A percentile compares a stretch with the other conserved stretches of the same genome.
Conservation (phyloP, 2,797 vertebrate genomes). For the Cuculus canorus region DNA sequence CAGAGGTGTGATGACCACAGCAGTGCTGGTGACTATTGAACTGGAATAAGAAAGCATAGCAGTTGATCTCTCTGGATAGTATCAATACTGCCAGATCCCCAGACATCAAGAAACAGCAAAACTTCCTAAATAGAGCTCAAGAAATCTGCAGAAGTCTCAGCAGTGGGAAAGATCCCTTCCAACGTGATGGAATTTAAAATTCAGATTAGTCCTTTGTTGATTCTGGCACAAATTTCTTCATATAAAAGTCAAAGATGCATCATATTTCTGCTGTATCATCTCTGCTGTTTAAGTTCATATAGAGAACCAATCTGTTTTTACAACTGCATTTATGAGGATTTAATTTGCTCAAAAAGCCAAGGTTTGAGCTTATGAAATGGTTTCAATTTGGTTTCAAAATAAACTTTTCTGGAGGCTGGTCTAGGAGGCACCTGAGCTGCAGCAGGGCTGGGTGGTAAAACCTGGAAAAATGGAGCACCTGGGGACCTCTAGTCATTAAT, state of each 20-base stretch:
- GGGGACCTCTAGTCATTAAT: neutral
- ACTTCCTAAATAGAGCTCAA: neutral
- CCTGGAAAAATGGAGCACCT: neutral
- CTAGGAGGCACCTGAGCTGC: neutral
- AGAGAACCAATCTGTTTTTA: neutral
- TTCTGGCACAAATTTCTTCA: neutral
- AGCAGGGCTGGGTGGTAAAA: neutral
- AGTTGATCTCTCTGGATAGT: neutral
- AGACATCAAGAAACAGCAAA: neutral
- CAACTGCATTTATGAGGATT: neutral
- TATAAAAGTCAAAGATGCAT: neutral
- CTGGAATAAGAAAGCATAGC: neutral
- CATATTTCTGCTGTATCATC: neutral
- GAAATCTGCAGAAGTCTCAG: fast-evolving
- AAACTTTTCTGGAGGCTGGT: neutral
- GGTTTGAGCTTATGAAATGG: neutral
- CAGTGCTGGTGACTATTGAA: neutral
- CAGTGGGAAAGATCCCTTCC: neutral
- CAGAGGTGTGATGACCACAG: neutral
- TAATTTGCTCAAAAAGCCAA: neutral
- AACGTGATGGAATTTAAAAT: neutral
- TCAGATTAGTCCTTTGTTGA: neutral
- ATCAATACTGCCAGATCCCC: neutral
- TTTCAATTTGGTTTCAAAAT: neutral
- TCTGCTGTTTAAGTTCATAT: neutral